phyloP scores from a whole-genome alignment of 2,888 invertebrate species.

The Ichneumoninae sp. region DNA sequence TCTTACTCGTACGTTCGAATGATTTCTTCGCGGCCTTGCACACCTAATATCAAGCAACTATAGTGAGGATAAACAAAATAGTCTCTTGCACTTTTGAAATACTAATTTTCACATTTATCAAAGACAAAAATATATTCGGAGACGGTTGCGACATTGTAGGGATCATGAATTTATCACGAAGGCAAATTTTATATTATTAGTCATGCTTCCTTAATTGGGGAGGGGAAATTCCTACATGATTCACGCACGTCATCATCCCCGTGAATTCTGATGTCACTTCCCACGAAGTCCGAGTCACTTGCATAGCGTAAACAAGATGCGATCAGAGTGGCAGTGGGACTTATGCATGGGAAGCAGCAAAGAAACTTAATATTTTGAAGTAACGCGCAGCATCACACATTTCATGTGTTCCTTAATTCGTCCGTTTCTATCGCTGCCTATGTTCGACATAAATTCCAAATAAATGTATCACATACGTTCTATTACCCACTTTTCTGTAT shows the following conservation, averaged over 20 bases:
- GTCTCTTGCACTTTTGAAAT: not conserved
- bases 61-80: not conserved
- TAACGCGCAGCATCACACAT: not conserved
- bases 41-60: not conserved
- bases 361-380: not conserved
- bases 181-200: conserved; percentile 37
- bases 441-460: too few species aligned
- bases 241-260: conserved; percentile 38
- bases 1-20: conserved; percentile 46
- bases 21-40: not conserved
- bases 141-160: not conserved
- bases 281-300: conserved; percentile 5
- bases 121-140: not conserved
- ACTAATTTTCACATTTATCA: not conserved
- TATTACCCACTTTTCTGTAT: not conserved
- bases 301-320: conserved; percentile 2
- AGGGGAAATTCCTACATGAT: conserved; percentile 28
- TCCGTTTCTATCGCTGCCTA: not conserved
- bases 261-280: conserved; percentile 49
- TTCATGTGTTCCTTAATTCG: not conserved
- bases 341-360: not conserved
- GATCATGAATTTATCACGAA: not conserved
- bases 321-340: conserved; percentile 9
- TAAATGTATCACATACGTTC: too few species aligned
- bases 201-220: conserved; percentile 22